These are phyloP conservation scores for Stegodyphus dumicola DNA, from an alignment of 1,140 invertebrate genomes.

Conservation along the genomic window DNA sequence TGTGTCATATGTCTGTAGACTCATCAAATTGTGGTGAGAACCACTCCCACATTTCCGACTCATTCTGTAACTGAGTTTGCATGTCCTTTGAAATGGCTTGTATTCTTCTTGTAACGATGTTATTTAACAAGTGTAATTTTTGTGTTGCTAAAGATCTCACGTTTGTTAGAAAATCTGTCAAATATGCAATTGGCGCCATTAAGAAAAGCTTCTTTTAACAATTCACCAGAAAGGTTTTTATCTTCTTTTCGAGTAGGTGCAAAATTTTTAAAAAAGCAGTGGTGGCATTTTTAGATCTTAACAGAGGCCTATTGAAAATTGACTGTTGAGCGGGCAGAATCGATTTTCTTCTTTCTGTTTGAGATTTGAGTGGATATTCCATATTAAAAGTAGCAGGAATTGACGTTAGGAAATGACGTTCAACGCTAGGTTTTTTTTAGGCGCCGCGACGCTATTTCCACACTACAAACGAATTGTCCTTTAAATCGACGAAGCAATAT, in stretches of 20 bases:
- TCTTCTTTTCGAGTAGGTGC: slow-evolving; percentile 1
- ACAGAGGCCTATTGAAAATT: no score
- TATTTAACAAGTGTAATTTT: slow-evolving; percentile 10
- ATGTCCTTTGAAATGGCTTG: neutral
- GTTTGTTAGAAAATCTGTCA: slow-evolving; percentile 37
- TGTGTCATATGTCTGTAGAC: slow-evolving; percentile 12
- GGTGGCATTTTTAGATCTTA: no score
- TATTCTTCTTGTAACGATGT: slow-evolving; percentile 20
- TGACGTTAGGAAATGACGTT: no score
- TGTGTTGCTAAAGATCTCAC: slow-evolving; percentile 20
- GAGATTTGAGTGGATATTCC: no score
- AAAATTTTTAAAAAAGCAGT: no score
- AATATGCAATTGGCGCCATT: slow-evolving; percentile 29
- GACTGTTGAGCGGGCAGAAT: no score
- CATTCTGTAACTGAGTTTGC: slow-evolving; percentile 13
- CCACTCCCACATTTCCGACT: slow-evolving; percentile 3
- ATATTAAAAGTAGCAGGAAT: no score
- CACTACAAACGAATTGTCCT: no score
- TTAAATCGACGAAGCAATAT: no score
- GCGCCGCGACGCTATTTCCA: no score
- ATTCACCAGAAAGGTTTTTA: slow-evolving; percentile 42
- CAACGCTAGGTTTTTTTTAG: no score
- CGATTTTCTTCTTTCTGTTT: no score
- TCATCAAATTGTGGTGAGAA: slow-evolving; percentile 13
- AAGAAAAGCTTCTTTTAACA: slow-evolving; percentile 47